Evolutionary conservation across 1,140 invertebrate genomes (phyloP).

Genomic region (Adoxophyes honmai): DNA sequence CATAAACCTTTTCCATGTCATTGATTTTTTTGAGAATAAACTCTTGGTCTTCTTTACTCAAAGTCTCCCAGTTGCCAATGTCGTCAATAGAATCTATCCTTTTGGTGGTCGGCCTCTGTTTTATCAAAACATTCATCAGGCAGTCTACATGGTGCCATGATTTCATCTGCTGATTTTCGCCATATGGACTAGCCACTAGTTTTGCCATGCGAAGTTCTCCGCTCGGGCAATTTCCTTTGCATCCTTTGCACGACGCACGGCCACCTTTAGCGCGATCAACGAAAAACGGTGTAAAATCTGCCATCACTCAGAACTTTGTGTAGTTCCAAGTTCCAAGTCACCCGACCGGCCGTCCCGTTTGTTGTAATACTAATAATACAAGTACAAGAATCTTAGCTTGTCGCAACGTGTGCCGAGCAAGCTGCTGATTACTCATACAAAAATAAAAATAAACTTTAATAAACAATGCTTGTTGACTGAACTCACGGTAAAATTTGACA

Average conservation of each 20-base stretch:
- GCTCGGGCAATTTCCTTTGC: conserved; percentile 88
- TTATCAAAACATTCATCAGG: conserved; percentile 87
- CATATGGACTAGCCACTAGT: conserved; percentile 87
- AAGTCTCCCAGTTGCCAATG: conserved; percentile 85
- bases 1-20: conserved; percentile 77
- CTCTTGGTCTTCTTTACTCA: conserved; percentile 83
- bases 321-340: no score
- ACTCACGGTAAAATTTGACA: no score
- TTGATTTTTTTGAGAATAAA: conserved; percentile 80
- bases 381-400: no score
- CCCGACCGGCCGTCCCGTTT: no score
- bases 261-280: conserved; percentile 89
- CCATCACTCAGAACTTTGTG: conserved; percentile 30
- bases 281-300: conserved; percentile 77
- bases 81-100: conserved; percentile 89
- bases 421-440: no score
- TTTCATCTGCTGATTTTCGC: conserved; percentile 89
- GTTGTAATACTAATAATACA: no score
- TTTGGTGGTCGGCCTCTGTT: conserved; percentile 88
- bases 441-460: no score
- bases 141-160: conserved; percentile 90
- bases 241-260: conserved; percentile 91
- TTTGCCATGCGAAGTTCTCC: conserved; percentile 86
- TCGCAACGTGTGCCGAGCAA: no score
- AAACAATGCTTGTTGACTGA: no score